phyloP scores from a whole-genome alignment of 2,797 vertebrate genomes.

The Selene dorsalis region DNA sequence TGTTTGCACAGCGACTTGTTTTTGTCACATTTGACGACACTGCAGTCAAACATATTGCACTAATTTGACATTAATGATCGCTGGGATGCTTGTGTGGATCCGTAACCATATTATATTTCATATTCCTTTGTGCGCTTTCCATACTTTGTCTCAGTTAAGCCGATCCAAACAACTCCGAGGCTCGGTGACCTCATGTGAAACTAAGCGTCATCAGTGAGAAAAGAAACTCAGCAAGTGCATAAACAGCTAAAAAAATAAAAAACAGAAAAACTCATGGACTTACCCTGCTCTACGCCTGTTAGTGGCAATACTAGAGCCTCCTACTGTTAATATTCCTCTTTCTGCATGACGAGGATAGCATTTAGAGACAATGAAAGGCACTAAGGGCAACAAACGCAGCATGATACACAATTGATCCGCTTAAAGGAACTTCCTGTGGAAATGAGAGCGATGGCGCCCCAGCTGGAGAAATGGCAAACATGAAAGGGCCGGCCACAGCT shows the following conservation, averaged over 20 bases:
- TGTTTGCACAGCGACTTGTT: slow-evolving; percentile 4
- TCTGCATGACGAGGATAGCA: slow-evolving; percentile 27
- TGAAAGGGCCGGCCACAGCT: slow-evolving; percentile 74
- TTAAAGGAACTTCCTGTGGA: slow-evolving; percentile 65
- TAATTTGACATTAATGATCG: not conserved
- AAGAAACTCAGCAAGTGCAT: slow-evolving; percentile 5
- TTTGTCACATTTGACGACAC: slow-evolving; percentile 17
- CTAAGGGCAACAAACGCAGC: slow-evolving; percentile 44
- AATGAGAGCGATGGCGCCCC: slow-evolving; percentile 43
- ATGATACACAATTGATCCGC: slow-evolving; percentile 59
- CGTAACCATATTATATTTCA: slow-evolving; percentile 5
- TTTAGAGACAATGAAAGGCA: slow-evolving; percentile 48
- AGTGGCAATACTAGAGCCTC: slow-evolving; percentile 18
- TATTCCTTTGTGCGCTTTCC: slow-evolving; percentile 23
- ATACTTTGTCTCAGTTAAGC: slow-evolving; percentile 34
- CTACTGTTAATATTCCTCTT: slow-evolving; percentile 40
- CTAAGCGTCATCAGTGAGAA: slow-evolving; percentile 13
- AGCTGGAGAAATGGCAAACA: slow-evolving; percentile 75
- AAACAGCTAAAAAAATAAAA: slow-evolving; percentile 21
- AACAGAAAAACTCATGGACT: slow-evolving; percentile 12
- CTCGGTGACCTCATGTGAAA: slow-evolving; percentile 26
- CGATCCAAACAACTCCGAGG: slow-evolving; percentile 28
- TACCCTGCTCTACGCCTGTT: slow-evolving; percentile 6
- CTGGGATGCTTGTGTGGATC: not conserved
- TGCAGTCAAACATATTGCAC: not conserved